Evolutionary conservation across 2,888 invertebrate genomes (phyloP).

Genomic region (Chrysomela aeneicollis): DNA sequence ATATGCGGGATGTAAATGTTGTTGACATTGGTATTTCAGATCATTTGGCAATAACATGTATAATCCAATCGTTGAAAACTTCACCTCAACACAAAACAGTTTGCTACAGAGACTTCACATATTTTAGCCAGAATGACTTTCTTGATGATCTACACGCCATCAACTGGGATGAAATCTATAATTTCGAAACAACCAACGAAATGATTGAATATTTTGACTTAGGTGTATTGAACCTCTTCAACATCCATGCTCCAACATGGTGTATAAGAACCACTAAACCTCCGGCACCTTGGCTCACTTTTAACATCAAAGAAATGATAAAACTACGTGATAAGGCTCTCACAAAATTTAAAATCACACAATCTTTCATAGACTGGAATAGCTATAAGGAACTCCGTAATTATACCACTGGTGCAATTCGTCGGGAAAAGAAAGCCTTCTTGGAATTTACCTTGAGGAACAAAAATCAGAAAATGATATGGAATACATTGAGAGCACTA

Average conservation of each 20-base stretch:
- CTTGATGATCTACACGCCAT: neutral
- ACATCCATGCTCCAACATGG: neutral
- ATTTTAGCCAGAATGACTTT: neutral
- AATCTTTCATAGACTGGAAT: neutral
- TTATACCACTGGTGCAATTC: slow-evolving; percentile 7
- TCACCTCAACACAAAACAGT: too few species aligned
- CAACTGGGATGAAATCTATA: neutral
- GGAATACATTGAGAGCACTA: neutral
- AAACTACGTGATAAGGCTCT: too few species aligned
- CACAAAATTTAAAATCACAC: neutral
- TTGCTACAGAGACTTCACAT: neutral
- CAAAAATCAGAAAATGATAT: slow-evolving; percentile 1
- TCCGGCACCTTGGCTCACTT: slow-evolving; percentile 2
- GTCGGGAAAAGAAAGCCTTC: neutral
- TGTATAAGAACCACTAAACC: neutral
- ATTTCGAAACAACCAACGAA: neutral
- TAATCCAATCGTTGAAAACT: too few species aligned
- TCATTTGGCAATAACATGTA: too few species aligned
- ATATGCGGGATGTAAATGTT: neutral
- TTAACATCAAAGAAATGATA: neutral
- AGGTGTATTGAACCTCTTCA: neutral
- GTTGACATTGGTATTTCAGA: neutral
- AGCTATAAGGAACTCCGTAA: slow-evolving; percentile 3
- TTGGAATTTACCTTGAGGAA: neutral
- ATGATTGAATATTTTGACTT: neutral